Base-by-base conservation (phyloP, 2,113 vertebrate species). In the Hemiscyllium ocellatum region DNA sequence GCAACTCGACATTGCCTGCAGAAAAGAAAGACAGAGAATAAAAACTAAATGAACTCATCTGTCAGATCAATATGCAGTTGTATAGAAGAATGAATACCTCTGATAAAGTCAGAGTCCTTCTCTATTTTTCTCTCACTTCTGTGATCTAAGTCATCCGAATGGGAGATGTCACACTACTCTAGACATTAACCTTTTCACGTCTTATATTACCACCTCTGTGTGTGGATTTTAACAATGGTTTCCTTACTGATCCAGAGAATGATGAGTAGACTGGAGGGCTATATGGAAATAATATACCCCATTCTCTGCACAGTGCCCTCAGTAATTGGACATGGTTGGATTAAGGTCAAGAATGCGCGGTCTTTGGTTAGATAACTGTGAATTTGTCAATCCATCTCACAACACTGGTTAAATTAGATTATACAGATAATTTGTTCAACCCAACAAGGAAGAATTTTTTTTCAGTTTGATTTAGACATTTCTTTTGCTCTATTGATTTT, bases 401-500 rank as follows among this genome's bases (percentile, higher is more conserved):
- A n/a, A 93, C 65, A 93, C 89, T 37, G 61, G 61, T 66, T 93
- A 93, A 93, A 68, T 66, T 33, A 89, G 56, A 61, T 89, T 89
- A 93, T 93, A 66, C n/a, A 66, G n/a, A 93, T 93, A 93, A 93
- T 93, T 93, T 93, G 17, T 1, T 56, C 17, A 90, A 10, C 61
- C 13, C 15, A 66, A 37, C 20, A 66, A 37, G 61, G 37, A n/a
- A 68, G 89, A 68, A 37, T 61, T 66, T 33, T 66, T 68, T 66
- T 93, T 33, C 61, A 68, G n/a, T 66, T 42, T 68, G 89, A 66
- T 20, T 91, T 93, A 37, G 61, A 93, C 89, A 66, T 66, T 93
- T 66, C 56, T 90, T 93, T 93, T 65, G 20, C n/a, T 93, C 33
- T 68, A 93, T 93, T 93, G 89, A 93, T 93, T 93, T 42, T 68